Conservation (phyloP, 2,797 vertebrate genomes). For the Tinamus major region DNA sequence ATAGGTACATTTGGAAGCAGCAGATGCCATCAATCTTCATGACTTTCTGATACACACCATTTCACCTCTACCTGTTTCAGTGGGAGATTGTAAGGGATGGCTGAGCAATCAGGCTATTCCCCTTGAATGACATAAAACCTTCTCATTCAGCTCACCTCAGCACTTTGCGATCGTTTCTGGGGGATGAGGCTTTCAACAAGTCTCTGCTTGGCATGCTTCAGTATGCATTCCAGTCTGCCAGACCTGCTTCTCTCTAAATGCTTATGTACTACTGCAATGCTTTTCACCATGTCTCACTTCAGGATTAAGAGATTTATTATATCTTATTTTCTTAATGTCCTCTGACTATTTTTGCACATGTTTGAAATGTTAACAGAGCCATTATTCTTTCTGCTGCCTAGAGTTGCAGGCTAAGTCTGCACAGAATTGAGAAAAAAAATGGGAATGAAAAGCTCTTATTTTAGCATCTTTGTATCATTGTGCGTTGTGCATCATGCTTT, state of each 20-base stretch:
- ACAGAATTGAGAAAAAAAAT: background rate
- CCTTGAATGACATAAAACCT: slow-evolving; percentile 72
- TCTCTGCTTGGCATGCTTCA: slow-evolving; percentile 22
- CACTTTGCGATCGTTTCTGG: slow-evolving; percentile 14
- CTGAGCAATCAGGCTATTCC: slow-evolving; percentile 83
- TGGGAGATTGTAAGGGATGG: slow-evolving; percentile 84
- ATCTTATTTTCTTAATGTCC: background rate
- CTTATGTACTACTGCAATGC: background rate
- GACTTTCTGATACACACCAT: slow-evolving; percentile 87
- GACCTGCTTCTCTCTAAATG: background rate
- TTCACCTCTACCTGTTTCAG: slow-evolving; percentile 88
- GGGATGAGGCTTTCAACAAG: background rate
- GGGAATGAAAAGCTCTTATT: background rate
- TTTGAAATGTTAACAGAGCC: background rate
- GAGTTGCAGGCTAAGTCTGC: background rate
- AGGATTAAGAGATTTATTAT: background rate
- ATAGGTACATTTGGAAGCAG: slow-evolving; percentile 78
- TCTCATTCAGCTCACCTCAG: slow-evolving; percentile 63
- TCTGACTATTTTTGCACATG: background rate
- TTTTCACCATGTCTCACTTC: slow-evolving; percentile 11
- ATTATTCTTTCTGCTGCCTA: background rate
- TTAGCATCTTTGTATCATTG: background rate
- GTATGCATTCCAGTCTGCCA: background rate
- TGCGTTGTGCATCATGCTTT: background rate
- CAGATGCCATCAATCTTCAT: slow-evolving; percentile 88